Percentiles rank a stretch among this genome's conserved stretches.
Evolutionary conservation across 2,113 vertebrate species (phyloP).

Genomic region (Pseudopodoces humilis): DNA sequence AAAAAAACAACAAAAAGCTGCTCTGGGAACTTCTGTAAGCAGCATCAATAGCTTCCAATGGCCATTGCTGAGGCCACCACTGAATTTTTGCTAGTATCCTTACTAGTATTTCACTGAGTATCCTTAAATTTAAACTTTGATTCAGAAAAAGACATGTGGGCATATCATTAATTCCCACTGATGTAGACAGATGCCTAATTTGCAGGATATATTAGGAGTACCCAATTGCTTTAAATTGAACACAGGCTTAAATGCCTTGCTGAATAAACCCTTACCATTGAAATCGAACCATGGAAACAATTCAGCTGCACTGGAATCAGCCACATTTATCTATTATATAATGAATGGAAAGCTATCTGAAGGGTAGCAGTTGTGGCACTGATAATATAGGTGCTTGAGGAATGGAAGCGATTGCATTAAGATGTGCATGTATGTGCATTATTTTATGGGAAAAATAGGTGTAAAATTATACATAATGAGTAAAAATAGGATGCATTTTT

Average conservation of each 20-base stretch:
- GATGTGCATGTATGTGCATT: background rate
- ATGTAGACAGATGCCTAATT: constrained; percentile 11
- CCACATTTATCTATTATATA: background rate
- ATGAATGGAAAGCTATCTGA: constrained; percentile 20
- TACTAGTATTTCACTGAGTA: background rate
- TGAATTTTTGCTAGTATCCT: background rate
- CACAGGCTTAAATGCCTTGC: background rate
- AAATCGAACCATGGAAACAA: constrained; percentile 33
- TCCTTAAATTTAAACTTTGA: background rate
- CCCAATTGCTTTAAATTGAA: background rate
- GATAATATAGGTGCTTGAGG: background rate
- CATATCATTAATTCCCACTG: background rate
- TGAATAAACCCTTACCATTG: constrained; percentile 11
- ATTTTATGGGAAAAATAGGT: constrained; percentile 16
- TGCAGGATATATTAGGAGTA: background rate
- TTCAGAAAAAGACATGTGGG: background rate
- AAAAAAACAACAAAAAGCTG: background rate
- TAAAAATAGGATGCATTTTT: constrained; percentile 5
- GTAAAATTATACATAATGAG: constrained; percentile 35
- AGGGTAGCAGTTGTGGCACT: background rate
- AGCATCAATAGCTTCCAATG: background rate
- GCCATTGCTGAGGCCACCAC: background rate
- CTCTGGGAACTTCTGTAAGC: background rate
- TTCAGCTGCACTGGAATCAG: background rate
- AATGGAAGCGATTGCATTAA: background rate